Evolutionary conservation across 2,797 vertebrate species (phyloP).

Genomic region (Enteromius trimaculatus): DNA sequence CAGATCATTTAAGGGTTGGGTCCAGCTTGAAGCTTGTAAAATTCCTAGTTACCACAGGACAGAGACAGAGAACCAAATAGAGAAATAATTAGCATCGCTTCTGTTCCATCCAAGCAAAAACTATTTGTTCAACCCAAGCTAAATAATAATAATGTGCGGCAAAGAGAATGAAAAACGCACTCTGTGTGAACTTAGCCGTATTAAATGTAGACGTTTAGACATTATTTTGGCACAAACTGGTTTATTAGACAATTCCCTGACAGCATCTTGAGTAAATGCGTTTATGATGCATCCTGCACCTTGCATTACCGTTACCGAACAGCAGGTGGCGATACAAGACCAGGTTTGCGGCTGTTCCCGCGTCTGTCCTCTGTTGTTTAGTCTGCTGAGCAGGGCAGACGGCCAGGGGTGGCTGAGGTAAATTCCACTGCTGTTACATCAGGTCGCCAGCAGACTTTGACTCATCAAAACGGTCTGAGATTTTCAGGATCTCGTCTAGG

Average conservation of each 20-base stretch:
- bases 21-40: no score
- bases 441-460: conserved; percentile 64
- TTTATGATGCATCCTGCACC: neutral
- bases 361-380: conserved; percentile 37
- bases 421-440: conserved; percentile 67
- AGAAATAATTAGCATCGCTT: no score
- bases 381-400: conserved; percentile 45
- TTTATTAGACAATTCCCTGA: neutral
- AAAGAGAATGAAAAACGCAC: no score
- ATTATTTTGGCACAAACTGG: neutral
- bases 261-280: neutral
- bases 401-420: conserved; percentile 57
- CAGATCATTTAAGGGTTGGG: no score
- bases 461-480: conserved; percentile 63
- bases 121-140: no score
- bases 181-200: neutral
- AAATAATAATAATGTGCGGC: no score
- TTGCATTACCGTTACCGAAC: neutral
- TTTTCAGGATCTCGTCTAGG: conserved; percentile 60
- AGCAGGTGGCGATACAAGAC: conserved; percentile 43
- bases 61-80: no score
- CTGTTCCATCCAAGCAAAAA: no score
- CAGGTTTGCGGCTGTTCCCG: neutral
- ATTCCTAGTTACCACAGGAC: no score
- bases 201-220: neutral